A percentile compares a stretch with the other conserved stretches of the same genome.
These are phyloP conservation scores for Crenichthys baileyi DNA, from an alignment of 2,797 vertebrate genomes.

Conservation along the genomic window DNA sequence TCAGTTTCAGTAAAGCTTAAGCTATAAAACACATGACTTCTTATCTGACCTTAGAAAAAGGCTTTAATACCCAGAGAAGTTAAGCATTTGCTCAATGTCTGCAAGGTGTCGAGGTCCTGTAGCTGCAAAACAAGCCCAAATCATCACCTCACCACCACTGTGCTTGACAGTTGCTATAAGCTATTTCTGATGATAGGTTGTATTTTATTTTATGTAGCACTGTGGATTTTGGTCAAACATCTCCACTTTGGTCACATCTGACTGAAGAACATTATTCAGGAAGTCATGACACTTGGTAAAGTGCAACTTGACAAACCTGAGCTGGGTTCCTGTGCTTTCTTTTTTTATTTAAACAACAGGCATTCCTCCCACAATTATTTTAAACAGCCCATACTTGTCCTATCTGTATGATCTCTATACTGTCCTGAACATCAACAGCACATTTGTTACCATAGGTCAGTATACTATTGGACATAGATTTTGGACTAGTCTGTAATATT, in stretches of 20 bases:
- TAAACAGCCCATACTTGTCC: background rate
- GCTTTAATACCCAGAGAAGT: too few relatives aligned
- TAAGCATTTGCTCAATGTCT: too few relatives aligned
- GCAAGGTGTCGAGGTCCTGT: too few relatives aligned
- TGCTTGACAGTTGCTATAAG: too few relatives aligned
- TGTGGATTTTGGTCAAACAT: background rate
- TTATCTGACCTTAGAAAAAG: background rate
- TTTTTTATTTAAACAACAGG: background rate
- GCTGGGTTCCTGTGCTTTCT: background rate
- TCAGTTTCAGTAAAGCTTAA: background rate
- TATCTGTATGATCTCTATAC: background rate
- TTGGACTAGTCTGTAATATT: too few relatives aligned
- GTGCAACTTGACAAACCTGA: background rate
- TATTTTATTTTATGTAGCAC: too few relatives aligned
- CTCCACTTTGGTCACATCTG: background rate
- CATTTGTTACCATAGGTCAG: background rate
- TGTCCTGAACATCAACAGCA: background rate
- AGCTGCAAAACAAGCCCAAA: too few relatives aligned
- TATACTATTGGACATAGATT: background rate
- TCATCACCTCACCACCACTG: too few relatives aligned
- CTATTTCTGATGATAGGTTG: too few relatives aligned
- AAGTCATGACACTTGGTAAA: background rate
- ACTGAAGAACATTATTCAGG: background rate
- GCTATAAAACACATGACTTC: background rate
- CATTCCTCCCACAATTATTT: background rate